Evolutionary conservation across 2,888 invertebrate genomes (phyloP).

Genomic region (Beris chalybata): DNA sequence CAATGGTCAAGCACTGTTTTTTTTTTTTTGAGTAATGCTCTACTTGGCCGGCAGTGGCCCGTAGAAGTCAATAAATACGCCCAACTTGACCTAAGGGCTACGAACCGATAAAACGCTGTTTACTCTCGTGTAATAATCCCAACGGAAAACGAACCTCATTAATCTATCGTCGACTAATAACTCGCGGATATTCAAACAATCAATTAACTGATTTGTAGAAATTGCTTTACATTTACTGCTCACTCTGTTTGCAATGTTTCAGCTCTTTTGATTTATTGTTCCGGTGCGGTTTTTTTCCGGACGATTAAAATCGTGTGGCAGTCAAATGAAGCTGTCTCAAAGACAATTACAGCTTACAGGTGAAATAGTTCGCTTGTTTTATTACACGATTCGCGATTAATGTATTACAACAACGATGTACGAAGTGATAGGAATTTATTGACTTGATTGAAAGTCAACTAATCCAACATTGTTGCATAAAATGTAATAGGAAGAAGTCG

Average conservation of each 20-base stretch:
- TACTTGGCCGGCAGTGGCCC: conserved; percentile 26
- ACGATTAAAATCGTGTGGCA: conserved; percentile 24
- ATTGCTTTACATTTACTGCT: conserved; percentile 36
- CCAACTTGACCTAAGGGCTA: conserved; percentile 29
- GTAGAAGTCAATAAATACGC: conserved; percentile 38
- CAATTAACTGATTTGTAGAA: conserved; percentile 40
- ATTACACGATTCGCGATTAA: no score
- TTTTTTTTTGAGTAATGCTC: conserved; percentile 8
- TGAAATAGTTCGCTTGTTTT: not conserved
- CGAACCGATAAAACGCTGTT: conserved; percentile 21
- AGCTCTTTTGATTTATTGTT: conserved; percentile 28
- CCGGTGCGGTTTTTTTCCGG: conserved; percentile 19
- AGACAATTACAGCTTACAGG: conserved; percentile 7
- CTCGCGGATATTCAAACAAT: conserved; percentile 39
- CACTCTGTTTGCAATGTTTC: conserved; percentile 28
- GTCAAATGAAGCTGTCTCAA: conserved; percentile 23
- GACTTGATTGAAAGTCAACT: no score
- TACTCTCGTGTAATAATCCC: conserved; percentile 28
- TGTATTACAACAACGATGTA: no score
- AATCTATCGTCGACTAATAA: conserved; percentile 36
- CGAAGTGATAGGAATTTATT: no score
- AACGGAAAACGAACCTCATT: conserved; percentile 22
- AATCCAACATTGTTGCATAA: no score
- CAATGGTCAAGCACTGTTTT: no score
- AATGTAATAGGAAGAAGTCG: no score